A percentile compares a stretch with the other conserved stretches of the same genome.
These are phyloP conservation scores for Xyliphius kryptos DNA, from an alignment of 2,113 vertebrate species.

Conservation along the genomic window DNA sequence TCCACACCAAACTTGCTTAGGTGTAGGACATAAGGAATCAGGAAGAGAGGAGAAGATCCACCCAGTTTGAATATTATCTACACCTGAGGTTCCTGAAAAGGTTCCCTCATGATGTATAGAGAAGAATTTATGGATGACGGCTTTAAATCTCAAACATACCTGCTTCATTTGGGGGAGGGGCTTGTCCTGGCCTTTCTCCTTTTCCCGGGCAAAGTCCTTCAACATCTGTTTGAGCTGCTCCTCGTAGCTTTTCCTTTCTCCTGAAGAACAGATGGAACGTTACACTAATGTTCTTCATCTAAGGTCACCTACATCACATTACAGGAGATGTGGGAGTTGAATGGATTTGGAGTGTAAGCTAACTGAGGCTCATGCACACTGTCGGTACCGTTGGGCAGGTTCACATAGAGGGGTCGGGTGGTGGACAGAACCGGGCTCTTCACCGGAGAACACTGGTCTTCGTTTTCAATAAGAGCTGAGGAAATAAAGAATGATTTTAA, in stretches of 20 bases:
- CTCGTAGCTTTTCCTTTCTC: constrained; percentile 75
- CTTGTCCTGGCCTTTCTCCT: constrained; percentile 75
- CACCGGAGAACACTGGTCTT: constrained; percentile 75
- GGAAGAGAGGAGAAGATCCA: too few species aligned
- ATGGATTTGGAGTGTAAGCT: too few species aligned
- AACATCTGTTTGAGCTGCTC: constrained; percentile 95
- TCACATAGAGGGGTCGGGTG: constrained; percentile 75
- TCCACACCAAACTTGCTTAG: too few species aligned
- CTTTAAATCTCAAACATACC: constrained; percentile 57
- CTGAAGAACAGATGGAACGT: constrained; percentile 32
- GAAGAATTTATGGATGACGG: too few species aligned
- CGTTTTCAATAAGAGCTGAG: constrained; percentile 80
- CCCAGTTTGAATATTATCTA: too few species aligned
- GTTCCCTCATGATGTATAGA: too few species aligned
- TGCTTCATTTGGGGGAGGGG: constrained; percentile 88
- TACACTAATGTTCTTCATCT: not conserved
- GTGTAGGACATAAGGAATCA: too few species aligned
- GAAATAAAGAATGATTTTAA: not conserved
- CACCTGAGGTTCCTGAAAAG: too few species aligned
- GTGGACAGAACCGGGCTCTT: constrained; percentile 81
- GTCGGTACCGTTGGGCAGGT: constrained; percentile 68
- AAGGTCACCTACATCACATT: too few species aligned
- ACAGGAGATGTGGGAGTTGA: too few species aligned
- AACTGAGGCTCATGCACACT: not conserved
- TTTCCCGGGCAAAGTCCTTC: constrained; percentile 82